phyloP scores from a whole-genome alignment of 2,797 vertebrate genomes.

The Otus scops region DNA sequence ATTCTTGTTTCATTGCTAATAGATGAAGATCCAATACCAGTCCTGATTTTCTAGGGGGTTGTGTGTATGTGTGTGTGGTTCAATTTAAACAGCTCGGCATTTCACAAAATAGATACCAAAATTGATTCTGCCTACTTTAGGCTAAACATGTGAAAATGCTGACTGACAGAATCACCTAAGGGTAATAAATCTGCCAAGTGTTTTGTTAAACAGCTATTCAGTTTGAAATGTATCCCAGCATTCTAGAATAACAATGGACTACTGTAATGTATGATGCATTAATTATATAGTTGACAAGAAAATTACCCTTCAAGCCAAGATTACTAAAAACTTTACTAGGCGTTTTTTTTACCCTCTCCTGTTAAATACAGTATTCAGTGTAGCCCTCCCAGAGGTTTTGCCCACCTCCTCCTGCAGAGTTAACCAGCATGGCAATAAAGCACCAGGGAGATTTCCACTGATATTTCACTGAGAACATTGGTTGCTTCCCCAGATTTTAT shows the following conservation, averaged over 20 bases:
- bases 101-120: constrained; percentile 58
- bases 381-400: neutral
- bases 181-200: constrained; percentile 73
- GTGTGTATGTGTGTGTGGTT: neutral
- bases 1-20: neutral
- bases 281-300: constrained; percentile 81
- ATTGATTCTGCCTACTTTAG: constrained; percentile 74
- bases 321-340: constrained; percentile 48
- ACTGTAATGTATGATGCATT: constrained; percentile 69
- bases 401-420: neutral
- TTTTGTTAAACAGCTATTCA: constrained; percentile 79
- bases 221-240: constrained; percentile 72
- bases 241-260: constrained; percentile 73
- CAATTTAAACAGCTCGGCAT: constrained; percentile 40
- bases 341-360: neutral
- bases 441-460: neutral
- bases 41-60: neutral
- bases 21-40: constrained; percentile 9
- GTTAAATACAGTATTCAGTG: neutral
- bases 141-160: constrained; percentile 62
- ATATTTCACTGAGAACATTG: neutral
- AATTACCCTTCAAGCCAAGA: constrained; percentile 76
- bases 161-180: constrained; percentile 76
- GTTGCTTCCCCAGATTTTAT: neutral
- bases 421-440: neutral